Percentiles rank a stretch among this genome's conserved stretches.
phyloP scores from a whole-genome alignment of 2,888 invertebrate genomes.

The Andrena bicolor region DNA sequence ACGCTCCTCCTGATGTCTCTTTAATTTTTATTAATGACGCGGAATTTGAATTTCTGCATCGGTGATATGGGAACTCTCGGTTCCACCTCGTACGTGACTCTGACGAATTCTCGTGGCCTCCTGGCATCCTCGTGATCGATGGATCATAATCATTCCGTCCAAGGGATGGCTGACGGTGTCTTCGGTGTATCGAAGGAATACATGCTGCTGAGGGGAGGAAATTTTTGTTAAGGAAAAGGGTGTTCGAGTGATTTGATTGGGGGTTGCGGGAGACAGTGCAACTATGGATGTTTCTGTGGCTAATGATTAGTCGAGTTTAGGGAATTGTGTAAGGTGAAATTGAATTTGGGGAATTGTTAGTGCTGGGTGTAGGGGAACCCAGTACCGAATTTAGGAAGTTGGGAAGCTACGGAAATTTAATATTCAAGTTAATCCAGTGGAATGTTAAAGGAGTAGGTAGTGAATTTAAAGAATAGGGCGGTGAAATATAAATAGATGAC shows the following conservation, averaged over 20 bases:
- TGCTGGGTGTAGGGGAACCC: too few species aligned
- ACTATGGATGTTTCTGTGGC: too few species aligned
- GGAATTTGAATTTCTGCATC: conserved; percentile 85
- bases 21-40: conserved; percentile 85
- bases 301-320: not conserved
- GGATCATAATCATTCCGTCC: conserved; percentile 81
- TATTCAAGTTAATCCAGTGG: too few species aligned
- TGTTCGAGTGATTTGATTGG: not conserved
- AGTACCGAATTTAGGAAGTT: too few species aligned
- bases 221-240: not conserved
- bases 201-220: conserved; percentile 1
- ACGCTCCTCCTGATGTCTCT: conserved; percentile 82
- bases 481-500: too few species aligned
- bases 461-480: too few species aligned
- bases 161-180: conserved; percentile 39
- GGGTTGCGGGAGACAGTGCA: too few species aligned
- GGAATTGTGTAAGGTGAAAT: not conserved
- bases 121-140: conserved; percentile 68
- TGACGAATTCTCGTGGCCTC: conserved; percentile 47
- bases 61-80: conserved; percentile 83
- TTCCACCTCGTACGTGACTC: conserved; percentile 75
- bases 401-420: too few species aligned
- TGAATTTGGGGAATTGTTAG: too few species aligned
- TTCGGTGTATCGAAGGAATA: conserved; percentile 2
- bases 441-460: too few species aligned